Evolutionary conservation across 2,888 invertebrate genomes (phyloP), one percentile per base, ranked within the genome.

Genomic region (Tenthredo distinguenda): DNA sequence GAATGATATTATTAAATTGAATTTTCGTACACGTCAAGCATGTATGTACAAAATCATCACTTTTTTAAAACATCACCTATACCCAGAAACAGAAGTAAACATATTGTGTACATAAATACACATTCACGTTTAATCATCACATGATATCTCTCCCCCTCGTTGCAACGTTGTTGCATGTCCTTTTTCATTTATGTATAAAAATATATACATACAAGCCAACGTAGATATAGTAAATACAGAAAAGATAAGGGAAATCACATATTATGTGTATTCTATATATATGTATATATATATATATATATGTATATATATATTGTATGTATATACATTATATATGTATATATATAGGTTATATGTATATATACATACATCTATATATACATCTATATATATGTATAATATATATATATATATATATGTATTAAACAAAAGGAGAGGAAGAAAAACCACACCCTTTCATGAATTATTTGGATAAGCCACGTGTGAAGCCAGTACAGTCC

Each of bases 401-500:
- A 21, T 62, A 62, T 62, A 62, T 62, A 58, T 58, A 62, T 62
- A 21, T 62, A 62, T 62, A 21, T 62, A 62, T 62, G 9, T 62
- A 62, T 26, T 21, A 62, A 65, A 65, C 0, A 34, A 4, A 81
- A 55, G 40, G 18, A 58, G 58, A 81, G n/a, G 34, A 26, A 21
- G 21, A 86, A 84, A 85, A 58, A 85, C 55, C 37, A 83, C 85
- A 88, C 86, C 87, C 83, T 86, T 90, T 89, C 90, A 89, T 90
- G 90, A 90, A 90, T 91, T 91, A 91, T 89, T 91, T 92, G 88
- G 89, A 85, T 90, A 90, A 91, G 88, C 84, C 88, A 90, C 90
- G 89, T 89, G 91, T 89, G 91, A 90, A 91, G 91, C 91, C 91
- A 91, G 91, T 91, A 91, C 90, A 91, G 90, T 91, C 90, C 90